Percentiles rank a stretch among this genome's conserved stretches.
These are phyloP conservation scores for Cherax destructor DNA, from an alignment of 1,140 invertebrate genomes.

Conservation along the genomic window DNA sequence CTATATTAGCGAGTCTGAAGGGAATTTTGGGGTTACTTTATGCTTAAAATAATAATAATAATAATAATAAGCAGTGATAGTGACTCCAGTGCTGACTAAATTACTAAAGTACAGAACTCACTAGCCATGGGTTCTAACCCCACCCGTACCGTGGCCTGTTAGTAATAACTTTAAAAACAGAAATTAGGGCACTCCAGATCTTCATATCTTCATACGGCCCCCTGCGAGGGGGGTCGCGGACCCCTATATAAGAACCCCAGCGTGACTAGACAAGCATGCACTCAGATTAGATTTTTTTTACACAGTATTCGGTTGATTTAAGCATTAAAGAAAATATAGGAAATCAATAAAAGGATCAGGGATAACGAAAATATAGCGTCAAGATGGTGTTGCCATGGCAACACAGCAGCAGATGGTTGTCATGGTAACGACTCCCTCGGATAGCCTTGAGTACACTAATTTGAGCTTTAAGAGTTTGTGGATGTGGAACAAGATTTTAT, in stretches of 20 bases:
- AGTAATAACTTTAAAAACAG: not conserved
- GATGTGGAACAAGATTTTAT: no score
- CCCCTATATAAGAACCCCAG: no score
- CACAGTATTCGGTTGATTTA: not conserved
- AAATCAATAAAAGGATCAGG: not conserved
- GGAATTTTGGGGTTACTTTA: no score
- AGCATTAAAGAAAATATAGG: not conserved
- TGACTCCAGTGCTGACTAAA: not conserved
- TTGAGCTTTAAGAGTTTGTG: no score
- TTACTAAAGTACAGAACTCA: not conserved
- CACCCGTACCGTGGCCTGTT: not conserved
- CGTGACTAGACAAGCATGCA: not conserved
- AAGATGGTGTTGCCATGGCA: no score
- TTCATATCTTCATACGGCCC: slow-evolving; percentile 33
- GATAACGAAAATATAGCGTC: not conserved
- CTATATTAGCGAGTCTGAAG: no score
- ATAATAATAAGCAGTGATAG: no score
- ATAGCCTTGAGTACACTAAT: no score
- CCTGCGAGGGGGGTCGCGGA: no score
- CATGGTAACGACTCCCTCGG: no score
- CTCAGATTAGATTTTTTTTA: not conserved
- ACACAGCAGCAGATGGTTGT: no score
- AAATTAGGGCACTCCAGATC: slow-evolving; percentile 41
- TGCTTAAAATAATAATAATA: no score
- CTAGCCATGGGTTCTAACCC: not conserved